A percentile compares a stretch with the other conserved stretches of the same genome.
Evolutionary conservation across 2,113 vertebrate genomes (phyloP).

Genomic region (Psilopogon haemacephalus): DNA sequence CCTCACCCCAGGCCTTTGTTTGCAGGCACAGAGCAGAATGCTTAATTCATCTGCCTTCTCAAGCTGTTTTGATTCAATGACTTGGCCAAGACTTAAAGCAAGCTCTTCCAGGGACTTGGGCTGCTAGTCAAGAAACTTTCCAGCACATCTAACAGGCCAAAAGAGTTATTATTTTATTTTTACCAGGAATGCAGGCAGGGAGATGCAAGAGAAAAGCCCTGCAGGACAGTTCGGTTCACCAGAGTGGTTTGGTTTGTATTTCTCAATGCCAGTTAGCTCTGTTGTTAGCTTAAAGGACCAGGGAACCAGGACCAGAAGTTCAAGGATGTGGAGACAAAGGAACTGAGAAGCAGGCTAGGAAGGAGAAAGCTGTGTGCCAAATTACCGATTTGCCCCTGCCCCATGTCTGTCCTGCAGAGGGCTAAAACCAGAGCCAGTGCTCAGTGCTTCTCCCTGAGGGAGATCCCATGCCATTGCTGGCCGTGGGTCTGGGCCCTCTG

Average conservation of each 20-base stretch:
- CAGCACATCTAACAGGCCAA: background rate
- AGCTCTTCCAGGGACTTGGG: background rate
- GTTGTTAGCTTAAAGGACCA: background rate
- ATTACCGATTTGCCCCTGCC: background rate
- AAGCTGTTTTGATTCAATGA: background rate
- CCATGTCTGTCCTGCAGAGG: background rate
- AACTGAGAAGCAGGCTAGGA: background rate
- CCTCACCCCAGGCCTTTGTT: background rate
- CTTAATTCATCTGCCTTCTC: background rate
- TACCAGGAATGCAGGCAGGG: background rate
- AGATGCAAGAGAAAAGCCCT: background rate
- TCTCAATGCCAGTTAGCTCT: background rate
- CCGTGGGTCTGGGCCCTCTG: background rate
- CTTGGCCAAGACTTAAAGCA: background rate
- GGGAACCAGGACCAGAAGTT: background rate
- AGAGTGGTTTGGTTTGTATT: background rate
- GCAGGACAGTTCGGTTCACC: background rate
- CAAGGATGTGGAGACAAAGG: background rate
- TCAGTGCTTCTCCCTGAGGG: background rate
- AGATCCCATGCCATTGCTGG: fast-evolving
- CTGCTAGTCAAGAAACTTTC: background rate
- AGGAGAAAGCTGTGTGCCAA: background rate
- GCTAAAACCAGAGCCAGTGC: background rate
- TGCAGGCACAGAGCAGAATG: background rate
- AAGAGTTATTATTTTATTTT: background rate